Evolutionary conservation across 2,888 invertebrate genomes (phyloP), one percentile per base, ranked within the genome.

Genomic region (Apotomis turbidana): DNA sequence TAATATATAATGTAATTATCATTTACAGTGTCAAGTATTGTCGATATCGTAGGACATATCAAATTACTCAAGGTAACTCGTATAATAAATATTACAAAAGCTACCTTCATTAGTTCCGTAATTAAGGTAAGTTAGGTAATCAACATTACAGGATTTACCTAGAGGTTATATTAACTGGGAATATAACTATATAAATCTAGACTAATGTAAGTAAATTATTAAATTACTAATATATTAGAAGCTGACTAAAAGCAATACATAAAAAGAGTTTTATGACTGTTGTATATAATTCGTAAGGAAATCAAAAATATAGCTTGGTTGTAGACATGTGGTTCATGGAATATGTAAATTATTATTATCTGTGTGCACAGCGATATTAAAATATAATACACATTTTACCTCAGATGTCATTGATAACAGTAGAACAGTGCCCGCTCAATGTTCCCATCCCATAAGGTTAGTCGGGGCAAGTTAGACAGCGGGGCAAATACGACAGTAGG

Each of bases 1-100:
- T 41, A 64, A 52, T 63, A 68, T 55, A 61, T 68, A 68, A 62
- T 63, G 57, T 68, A 62, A 52, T 71, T 71, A 58, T 68, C 12
- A 71, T 74, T 69, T 71, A 72, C 71, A 62, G 68, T 68, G 62
- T 68, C 68, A 62, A 62, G 71, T 63, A 71, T 62, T 69, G 58
- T 67, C 55, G 66, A 74, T 75, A 75, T 71, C 71, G 63, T 75
- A 75, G 75, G 51, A 74, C 75, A 75, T 75, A 75, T 75, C 75
- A 70, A 63, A 60, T 59, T 49, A 49, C 49, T 68, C 54, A 41
- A 64, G 51, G 55, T 60, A 54, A 71, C 38, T 71, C 13, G 27
- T 55, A 46, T 62, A 63, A 58, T 15, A n/a, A 3, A 55, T 54
- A 59, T 46, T 44, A 59, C 36, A 5, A n/a, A 36, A 1, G 51